phyloP scores from a whole-genome alignment of 2,113 vertebrate genomes.

The Nematolebias whitei region DNA sequence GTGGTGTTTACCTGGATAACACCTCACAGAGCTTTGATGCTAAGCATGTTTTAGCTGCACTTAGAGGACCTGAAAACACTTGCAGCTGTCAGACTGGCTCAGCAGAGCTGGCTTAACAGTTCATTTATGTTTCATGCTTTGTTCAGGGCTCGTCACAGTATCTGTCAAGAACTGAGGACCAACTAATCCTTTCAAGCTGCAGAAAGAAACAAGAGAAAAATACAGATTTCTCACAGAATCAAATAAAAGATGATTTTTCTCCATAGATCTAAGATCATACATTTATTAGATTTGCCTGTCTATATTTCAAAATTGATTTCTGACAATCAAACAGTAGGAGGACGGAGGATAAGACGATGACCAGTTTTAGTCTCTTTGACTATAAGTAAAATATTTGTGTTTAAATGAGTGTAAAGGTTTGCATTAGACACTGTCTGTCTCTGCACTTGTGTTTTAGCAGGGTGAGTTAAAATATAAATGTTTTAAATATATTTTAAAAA shows the following conservation, averaged over 20 bases:
- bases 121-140: slow-evolving; percentile 44
- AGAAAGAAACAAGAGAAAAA: slow-evolving; percentile 4
- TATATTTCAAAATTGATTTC: too few relatives aligned
- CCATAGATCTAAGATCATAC: too few relatives aligned
- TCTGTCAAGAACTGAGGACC: slow-evolving; percentile 1
- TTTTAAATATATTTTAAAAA: neutral
- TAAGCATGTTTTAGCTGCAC: neutral
- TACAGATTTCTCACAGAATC: slow-evolving; percentile 2
- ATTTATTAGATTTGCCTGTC: too few relatives aligned
- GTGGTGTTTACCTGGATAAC: neutral
- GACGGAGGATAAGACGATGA: too few relatives aligned
- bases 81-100: neutral
- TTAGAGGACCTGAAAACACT: neutral
- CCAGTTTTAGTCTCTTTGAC: too few relatives aligned
- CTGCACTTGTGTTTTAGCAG: neutral
- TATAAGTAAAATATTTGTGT: neutral
- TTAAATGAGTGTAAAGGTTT: neutral
- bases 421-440: neutral
- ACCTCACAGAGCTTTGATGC: neutral
- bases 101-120: neutral
- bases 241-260: neutral
- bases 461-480: neutral
- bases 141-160: neutral
- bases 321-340: too few relatives aligned
- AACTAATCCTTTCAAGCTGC: slow-evolving; percentile 15